Evolutionary conservation across 2,888 invertebrate species (phyloP).

Genomic region (Dolichomitus sp.): DNA sequence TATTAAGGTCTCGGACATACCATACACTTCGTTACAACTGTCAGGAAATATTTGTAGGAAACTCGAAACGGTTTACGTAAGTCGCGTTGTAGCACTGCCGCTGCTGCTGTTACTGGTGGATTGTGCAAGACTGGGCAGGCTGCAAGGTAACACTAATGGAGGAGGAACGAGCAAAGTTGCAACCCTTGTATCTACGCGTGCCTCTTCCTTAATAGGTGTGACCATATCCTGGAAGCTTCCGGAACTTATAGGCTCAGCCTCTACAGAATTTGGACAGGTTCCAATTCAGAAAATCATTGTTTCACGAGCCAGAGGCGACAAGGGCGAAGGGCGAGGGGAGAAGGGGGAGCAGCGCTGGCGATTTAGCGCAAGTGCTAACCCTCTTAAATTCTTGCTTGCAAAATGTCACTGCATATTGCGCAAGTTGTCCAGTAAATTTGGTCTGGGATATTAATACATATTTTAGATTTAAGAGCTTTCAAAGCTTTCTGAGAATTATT

Average conservation of each 20-base stretch:
- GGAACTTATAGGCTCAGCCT: slow-evolving; percentile 60
- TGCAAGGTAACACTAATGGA: slow-evolving; percentile 1
- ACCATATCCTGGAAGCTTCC: slow-evolving; percentile 57
- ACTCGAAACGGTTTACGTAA: slow-evolving; percentile 55
- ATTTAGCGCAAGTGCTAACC: slow-evolving; percentile 34
- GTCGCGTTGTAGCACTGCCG: slow-evolving; percentile 13
- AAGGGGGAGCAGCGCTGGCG: slow-evolving; percentile 28
- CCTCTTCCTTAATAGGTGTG: slow-evolving; percentile 67
- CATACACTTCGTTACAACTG: slow-evolving; percentile 38
- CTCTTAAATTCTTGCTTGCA: slow-evolving; percentile 26
- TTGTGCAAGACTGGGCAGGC: slow-evolving; percentile 13
- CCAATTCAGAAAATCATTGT: slow-evolving; percentile 72
- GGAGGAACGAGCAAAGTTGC: slow-evolving; percentile 57
- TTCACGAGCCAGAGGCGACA: slow-evolving; percentile 45
- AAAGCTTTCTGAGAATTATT: not conserved
- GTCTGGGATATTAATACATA: slow-evolving; percentile 1
- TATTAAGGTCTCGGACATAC: slow-evolving; percentile 54
- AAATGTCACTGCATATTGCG: slow-evolving; percentile 20
- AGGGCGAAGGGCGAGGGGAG: slow-evolving; percentile 8
- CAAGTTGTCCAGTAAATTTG: slow-evolving; percentile 35
- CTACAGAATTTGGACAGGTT: slow-evolving; percentile 71
- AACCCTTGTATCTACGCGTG: slow-evolving; percentile 41
- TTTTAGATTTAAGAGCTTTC: not conserved
- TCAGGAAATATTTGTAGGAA: slow-evolving; percentile 56
- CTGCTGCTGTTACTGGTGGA: slow-evolving; percentile 7